These are phyloP conservation scores for Sphaerodactylus townsendi DNA, from an alignment of 2,113 vertebrate genomes.

Conservation along the genomic window DNA sequence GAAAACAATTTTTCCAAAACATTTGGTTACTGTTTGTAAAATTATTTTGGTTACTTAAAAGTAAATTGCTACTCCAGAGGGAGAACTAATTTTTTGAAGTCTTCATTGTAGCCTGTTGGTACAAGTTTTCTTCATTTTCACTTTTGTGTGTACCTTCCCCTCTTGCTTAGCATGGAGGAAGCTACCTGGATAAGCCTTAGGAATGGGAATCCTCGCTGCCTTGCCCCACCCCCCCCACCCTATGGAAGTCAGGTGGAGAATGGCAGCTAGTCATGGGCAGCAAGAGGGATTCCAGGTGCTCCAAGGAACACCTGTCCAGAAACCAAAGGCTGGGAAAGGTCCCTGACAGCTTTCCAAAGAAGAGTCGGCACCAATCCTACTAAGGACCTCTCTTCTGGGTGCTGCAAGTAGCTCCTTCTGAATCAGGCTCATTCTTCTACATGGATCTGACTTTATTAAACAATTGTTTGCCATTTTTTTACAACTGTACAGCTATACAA, in stretches of 20 bases:
- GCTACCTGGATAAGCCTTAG: not conserved
- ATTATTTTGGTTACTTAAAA: no score
- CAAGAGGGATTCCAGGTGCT: no score
- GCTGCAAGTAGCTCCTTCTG: not conserved
- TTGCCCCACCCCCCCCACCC: no score
- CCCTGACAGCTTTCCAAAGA: not conserved
- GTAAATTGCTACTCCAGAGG: no score
- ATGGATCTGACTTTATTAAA: slow-evolving; percentile 60
- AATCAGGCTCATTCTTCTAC: not conserved
- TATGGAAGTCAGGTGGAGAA: not conserved
- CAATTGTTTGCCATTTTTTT: slow-evolving; percentile 30
- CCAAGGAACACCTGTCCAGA: not conserved
- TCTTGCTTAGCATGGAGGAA: no score
- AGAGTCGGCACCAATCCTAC: not conserved
- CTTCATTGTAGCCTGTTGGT: no score
- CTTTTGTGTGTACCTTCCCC: no score
- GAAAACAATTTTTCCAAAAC: no score
- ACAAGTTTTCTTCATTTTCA: no score
- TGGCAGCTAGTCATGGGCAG: not conserved
- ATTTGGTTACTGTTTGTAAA: no score
- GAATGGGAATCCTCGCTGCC: not conserved
- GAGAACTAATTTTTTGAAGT: no score
- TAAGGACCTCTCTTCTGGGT: not conserved
- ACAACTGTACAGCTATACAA: slow-evolving; percentile 54
- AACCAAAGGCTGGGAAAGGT: not conserved